A percentile compares a stretch with the other conserved stretches of the same genome.
phyloP scores from a whole-genome alignment of 2,113 vertebrate species.

The Chloroceryle aenea region DNA sequence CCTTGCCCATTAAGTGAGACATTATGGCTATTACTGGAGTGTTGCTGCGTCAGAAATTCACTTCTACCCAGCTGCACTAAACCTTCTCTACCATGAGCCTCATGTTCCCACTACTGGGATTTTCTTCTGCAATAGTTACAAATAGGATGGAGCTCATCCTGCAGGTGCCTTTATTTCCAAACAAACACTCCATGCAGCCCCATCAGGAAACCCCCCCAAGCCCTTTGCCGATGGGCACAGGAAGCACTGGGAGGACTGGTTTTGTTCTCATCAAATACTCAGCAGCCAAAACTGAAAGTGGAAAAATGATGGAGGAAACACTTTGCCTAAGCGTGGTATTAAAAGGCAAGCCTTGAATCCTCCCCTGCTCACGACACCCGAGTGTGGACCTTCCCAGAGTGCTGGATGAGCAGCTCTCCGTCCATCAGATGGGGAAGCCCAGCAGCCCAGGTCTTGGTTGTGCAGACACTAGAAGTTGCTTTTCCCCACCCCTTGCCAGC shows the following conservation, averaged over 20 bases:
- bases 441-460: background rate
- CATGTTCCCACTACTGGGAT: background rate
- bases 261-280: background rate
- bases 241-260: background rate
- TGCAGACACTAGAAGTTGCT: background rate
- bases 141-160: background rate
- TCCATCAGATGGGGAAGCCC: background rate
- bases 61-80: background rate
- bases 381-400: no score
- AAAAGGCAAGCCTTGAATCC: background rate
- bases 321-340: background rate
- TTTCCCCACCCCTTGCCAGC: background rate
- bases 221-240: fast-evolving
- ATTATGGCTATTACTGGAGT: background rate
- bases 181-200: background rate
- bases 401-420: no score
- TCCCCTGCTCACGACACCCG: fast-evolving
- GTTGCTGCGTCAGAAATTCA: background rate
- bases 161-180: background rate
- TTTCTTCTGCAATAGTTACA: background rate
- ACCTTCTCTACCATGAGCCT: background rate
- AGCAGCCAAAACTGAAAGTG: background rate
- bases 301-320: background rate
- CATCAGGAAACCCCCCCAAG: background rate
- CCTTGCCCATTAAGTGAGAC: no score